Evolutionary conservation across 2,888 invertebrate genomes (phyloP), one percentile per base, ranked within the genome.

Genomic region (Coleophora flavipennella): DNA sequence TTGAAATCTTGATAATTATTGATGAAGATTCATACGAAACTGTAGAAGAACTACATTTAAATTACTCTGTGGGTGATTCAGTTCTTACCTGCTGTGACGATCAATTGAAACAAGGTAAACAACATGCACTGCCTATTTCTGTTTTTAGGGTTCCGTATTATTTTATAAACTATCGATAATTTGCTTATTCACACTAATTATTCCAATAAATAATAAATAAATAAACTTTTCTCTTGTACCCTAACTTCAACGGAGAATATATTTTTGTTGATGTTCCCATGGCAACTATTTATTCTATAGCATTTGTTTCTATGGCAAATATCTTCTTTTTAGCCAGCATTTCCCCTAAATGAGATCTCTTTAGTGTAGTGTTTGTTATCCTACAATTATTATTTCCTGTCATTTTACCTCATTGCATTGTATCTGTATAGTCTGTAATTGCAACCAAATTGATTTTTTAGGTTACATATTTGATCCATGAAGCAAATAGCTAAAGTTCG

Each of bases 401-500:
- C 13, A 28, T 14, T 31, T n/a, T 20, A 34, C 33, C 20, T 35
- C 11, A 12, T n/a, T n/a, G n/a, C n/a, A n/a, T n/a, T n/a, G n/a
- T n/a, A n/a, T n/a, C n/a, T 8, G 25, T 28, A 28, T 27, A 37
- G 35, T n/a, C n/a, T 8, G 25, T 28, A 28, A 14, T 37, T 32
- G 20, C 20, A 20, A 20, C 27, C 31, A 25, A 26, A 31, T 33
- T 37, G 9, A 38, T 9, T 53, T 66, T 70, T 42, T 69, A 72
- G 69, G 71, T 67, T 69, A 62, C 48, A 45, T 39, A 53, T 46
- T 59, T 50, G 45, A 42, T 54, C 46, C 49, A 78, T 80, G 78
- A 79, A 80, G 67, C 67, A 72, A 60, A 75, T 52, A 59, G 53
- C 67, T 44, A 63, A 78, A 55, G 56, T 60, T 35, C 72, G 71